Evolutionary conservation across 1,140 invertebrate species (phyloP), one percentile per base, ranked within the genome.

Genomic region (Papilio machaon): DNA sequence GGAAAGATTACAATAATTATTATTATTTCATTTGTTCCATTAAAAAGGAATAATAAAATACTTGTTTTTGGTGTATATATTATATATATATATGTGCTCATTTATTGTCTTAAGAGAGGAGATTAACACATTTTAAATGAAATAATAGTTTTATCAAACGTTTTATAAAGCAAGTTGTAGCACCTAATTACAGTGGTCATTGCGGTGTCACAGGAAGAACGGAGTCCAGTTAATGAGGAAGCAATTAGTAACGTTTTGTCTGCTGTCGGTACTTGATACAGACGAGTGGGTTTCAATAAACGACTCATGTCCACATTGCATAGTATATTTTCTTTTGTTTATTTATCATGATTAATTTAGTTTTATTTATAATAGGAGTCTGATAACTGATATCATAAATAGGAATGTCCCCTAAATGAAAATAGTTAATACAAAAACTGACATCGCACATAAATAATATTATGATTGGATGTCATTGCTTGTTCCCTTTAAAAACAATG

Each of bases 221-320:
- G 80, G 80, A 54, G 73, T 77, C 47, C 74, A 52, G 80, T 81
- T 85, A 85, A 85, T 84, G 80, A 85, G 85, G 85, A 85, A 85
- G 54, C 80, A 84, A 64, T 84, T 83, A 73, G 79, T 84, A 60
- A 75, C 76, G 67, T 81, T 83, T 81, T 79, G 46, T 83, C 30
- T 30, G 38, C 30, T 35, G 76, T 19, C 76, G 13, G 76, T 78
- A 78, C 11, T 30, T 19, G 13, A 54, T 64, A 78, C 23, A 35
- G 23, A 70, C 64, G 30, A 70, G 64, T 70, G 30, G 30, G 30
- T 38, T 38, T 0, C 0, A 70, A 15, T 17, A 10, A 70, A 70
- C 13, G 23, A 64, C 60, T 70, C 64, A 30, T 70, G 64, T 70
- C 30, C 64, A 70, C 30, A 38, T 35, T 70, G 11, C 64, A 70